These are phyloP conservation scores for Nomia melanderi DNA, from an alignment of 1,140 invertebrate genomes.

Conservation along the genomic window DNA sequence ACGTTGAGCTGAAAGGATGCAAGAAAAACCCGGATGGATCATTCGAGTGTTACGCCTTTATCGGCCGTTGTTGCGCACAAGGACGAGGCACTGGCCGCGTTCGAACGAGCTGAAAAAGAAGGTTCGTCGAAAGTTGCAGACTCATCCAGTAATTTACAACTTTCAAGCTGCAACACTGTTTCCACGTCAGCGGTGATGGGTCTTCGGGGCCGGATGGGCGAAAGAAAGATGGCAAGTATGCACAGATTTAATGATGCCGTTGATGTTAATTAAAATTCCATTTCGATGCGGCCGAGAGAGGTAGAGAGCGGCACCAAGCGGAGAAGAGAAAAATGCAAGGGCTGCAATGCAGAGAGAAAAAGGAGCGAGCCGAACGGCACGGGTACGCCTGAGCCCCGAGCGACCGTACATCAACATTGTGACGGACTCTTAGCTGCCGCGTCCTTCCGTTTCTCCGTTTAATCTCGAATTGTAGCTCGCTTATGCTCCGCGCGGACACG, in stretches of 20 bases:
- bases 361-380: background rate
- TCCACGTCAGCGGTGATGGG: too few relatives aligned
- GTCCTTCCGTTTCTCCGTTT: background rate
- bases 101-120: background rate
- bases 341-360: too few relatives aligned
- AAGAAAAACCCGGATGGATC: too few relatives aligned
- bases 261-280: constrained; percentile 39
- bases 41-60: too few relatives aligned
- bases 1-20: too few relatives aligned
- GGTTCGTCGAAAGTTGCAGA: background rate
- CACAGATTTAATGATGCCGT: constrained; percentile 33
- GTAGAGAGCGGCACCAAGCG: background rate
- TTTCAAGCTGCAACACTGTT: background rate
- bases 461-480: background rate
- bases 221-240: constrained; percentile 8
- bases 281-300: constrained; percentile 7
- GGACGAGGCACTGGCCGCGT: background rate
- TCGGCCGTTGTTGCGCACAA: too few relatives aligned
- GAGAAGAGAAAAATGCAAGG: too few relatives aligned
- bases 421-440: background rate
- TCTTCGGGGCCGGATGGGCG: background rate
- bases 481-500: background rate
- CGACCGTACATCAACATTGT: background rate
- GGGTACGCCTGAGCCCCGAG: background rate
- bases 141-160: constrained; percentile 7